Percentiles rank a stretch among this genome's conserved stretches.
phyloP scores from a whole-genome alignment of 2,113 vertebrate genomes.

The Pterocles orientalis region DNA sequence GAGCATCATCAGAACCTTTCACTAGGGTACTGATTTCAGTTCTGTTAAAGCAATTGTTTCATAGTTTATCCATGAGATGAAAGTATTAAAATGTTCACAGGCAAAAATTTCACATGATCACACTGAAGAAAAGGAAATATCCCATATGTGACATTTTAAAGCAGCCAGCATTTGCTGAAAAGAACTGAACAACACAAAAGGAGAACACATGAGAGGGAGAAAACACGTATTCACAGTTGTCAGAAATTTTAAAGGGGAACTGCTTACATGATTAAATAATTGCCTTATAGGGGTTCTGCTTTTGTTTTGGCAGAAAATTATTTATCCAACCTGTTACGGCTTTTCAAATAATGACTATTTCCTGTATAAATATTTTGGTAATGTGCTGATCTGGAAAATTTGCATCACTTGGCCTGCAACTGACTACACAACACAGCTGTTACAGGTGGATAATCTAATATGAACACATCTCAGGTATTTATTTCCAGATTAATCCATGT shows the following conservation, averaged over 20 bases:
- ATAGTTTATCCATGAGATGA: neutral
- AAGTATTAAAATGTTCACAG: neutral
- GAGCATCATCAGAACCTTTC: neutral
- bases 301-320: neutral
- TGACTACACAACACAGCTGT: neutral
- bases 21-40: neutral
- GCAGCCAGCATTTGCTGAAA: neutral
- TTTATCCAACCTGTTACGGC: neutral
- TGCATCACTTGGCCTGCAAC: neutral
- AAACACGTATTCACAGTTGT: neutral
- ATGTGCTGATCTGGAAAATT: neutral
- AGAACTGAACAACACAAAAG: neutral
- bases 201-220: neutral
- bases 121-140: neutral
- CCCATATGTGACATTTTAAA: neutral
- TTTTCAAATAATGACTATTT: neutral
- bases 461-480: neutral
- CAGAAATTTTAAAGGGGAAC: neutral
- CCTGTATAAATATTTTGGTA: neutral
- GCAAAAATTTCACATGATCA: neutral
- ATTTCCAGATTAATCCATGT: neutral
- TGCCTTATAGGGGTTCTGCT: neutral
- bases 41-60: neutral
- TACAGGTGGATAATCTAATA: neutral
- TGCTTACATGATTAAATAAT: neutral